These are phyloP conservation scores for Lithophane ornitopus DNA, from an alignment of 2,888 invertebrate genomes.

Conservation along the genomic window DNA sequence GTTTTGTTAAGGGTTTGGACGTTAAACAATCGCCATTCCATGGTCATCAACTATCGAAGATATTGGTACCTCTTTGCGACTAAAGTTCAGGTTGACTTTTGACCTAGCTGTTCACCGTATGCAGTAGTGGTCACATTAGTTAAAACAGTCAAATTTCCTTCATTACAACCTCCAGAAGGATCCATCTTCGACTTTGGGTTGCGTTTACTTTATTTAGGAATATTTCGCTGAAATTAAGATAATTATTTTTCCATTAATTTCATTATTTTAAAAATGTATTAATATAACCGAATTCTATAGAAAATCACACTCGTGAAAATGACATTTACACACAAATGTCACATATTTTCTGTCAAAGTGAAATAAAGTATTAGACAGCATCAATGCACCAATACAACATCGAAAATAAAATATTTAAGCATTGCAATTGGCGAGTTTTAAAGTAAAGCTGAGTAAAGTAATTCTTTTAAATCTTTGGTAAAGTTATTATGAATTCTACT, in stretches of 20 bases:
- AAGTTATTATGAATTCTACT: slow-evolving; percentile 4
- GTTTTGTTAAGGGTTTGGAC: neutral
- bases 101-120: neutral
- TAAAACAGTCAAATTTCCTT: neutral
- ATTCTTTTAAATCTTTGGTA: neutral
- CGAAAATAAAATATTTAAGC: neutral
- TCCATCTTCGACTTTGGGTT: neutral
- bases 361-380: neutral
- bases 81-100: neutral
- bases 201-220: neutral
- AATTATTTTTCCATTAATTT: neutral
- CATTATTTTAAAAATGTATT: neutral
- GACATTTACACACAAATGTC: neutral
- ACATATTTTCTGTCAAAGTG: slow-evolving; percentile 15
- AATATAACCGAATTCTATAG: neutral
- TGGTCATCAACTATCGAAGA: neutral
- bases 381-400: neutral
- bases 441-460: neutral
- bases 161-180: neutral
- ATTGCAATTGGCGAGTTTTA: neutral
- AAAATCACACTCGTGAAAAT: neutral
- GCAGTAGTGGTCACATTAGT: neutral
- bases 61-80: neutral
- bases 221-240: slow-evolving; percentile 12
- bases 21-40: neutral